Base-by-base conservation (phyloP, 2,888 invertebrate species). In the Mactromeris polynyma region DNA sequence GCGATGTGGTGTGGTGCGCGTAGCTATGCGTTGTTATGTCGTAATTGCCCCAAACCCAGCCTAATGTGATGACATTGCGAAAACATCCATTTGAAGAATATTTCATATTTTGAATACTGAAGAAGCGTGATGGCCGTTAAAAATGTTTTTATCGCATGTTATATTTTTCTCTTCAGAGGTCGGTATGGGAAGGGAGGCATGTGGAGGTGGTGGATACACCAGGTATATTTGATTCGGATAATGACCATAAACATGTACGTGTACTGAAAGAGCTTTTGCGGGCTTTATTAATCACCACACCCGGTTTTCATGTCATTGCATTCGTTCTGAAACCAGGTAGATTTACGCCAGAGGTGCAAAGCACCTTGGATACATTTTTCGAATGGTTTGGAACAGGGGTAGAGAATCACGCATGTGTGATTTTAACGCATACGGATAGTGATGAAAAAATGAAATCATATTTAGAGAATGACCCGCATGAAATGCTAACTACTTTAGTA, bases 131-230 rank as follows among this genome's bases (percentile, higher is more conserved):
- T n/a, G n/a, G n/a, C n/a, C n/a, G n/a, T n/a, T n/a, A n/a, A n/a
- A n/a, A n/a, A n/a, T n/a, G n/a, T n/a, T n/a, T n/a, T n/a, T n/a
- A n/a, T n/a, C n/a, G n/a, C n/a, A n/a, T n/a, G n/a, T 42, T 42
- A 7, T 42, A 42, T 42, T 42, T 42, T 42, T 42, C 4, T 46
- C 17, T 46, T 7, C 46, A 46, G 46, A 46, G 46, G 2, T 46
- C 46, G 14, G 46, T 17, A 11, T 46, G 46, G 46, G 26, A 26
- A 0, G 36, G 77, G 0, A 17, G 77, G 17, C 36, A 14, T 36
- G 33, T 83, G 31, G 83, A 83, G 33, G 83, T 83, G 17, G 83
- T 83, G 4, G 83, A 83, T 33, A 83, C 83, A 19, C 83, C 83
- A 17, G 83, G 83, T 11, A 33, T 83, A 26, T 83, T 83, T 40